Base-by-base conservation (phyloP, 2,797 vertebrate genomes). In the Pangasius mekongensis region DNA sequence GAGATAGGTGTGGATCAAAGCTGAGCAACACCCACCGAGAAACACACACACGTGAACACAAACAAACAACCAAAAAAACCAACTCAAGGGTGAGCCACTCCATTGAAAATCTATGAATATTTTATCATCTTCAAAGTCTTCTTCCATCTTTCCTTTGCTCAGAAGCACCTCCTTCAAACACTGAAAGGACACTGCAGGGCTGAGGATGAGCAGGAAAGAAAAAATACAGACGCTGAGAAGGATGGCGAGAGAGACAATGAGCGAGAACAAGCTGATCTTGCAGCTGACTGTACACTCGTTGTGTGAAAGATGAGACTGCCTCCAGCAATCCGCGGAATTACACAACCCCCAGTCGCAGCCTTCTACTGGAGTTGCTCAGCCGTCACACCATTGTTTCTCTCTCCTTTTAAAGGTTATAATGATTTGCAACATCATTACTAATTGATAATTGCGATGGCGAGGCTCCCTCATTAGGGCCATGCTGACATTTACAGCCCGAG, bases 341-440 rank as follows among this genome's bases (percentile, higher is more conserved):
- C 84, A 87, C 83, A 90, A 86, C 86, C 67, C 86, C 27, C n/a
- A n/a, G 22, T 36, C 84, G 69, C 78, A n/a, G 43, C 84, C n/a
- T 76, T 33, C 20, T 73, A 24, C 67, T n/a, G 30, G 62, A 56
- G 88, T 33, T n/a, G n/a, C 62, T 80, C 80, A 36, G n/a, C 20
- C 71, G 4, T 10, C 71, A 36, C 39, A 7, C 30, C 47, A 36
- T 33, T 36, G 64, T 84, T 36, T 33, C 47, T 13, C 47, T 84
- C 64, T 67, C 64, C 20, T 54, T 69, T 69, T 69, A 47, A 84
- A 84, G 64, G 47, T 49, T 93, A 91, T 91, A 92, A 93, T 94
- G 94, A 95, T 95, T 94, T 94, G 93, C 93, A 91, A 92, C 94
- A 94, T 95, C 94, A 94, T 95, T 94, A 94, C 92, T 95, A 94